Evolutionary conservation across 2,113 vertebrate genomes (phyloP), one percentile per base, ranked within the genome.

Genomic region (Danio rerio): DNA sequence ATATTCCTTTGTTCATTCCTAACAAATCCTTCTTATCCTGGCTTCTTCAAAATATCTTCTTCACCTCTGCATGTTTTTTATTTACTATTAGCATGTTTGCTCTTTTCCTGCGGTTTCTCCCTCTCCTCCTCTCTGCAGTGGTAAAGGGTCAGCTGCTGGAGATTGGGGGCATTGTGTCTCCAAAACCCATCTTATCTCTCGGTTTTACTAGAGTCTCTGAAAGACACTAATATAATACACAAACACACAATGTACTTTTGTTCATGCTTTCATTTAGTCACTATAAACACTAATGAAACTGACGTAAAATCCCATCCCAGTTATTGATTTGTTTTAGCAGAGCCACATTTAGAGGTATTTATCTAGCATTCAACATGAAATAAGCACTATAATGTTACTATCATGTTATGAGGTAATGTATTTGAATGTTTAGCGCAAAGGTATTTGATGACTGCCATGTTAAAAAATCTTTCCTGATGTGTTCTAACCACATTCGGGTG

Each of bases 141-240:
- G 56, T 63, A 78, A 49, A 47, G 69, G 84, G 81, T 86, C 81
- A 86, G 61, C 72, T 56, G 53, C 66, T 56, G 73, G 45, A 78
- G 58, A 81, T 78, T 86, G 82, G 80, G 85, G 73, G 85, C 66
- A 84, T 42, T 71, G 74, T 70, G 70, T 81, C 74, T 81, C 47
- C 68, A 61, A 73, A 87, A 71, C 72, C 74, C 71, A 68, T 83
- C 85, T 80, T 80, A 82, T 70, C 75, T 79, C 47, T 75, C 53
- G 8, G 75, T 56, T 84, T 84, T 78, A 74, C 80, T 79, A 79
- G 73, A 62, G 69, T 80, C 82, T 55, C 83, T 63, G 52, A 62
- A 79, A 85, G 47, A 62, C 75, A 78, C 75, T 40, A 18, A 40
- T 63, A 16, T 63, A 50, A 47, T 63, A 55, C 45, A 63, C 75